phyloP scores from a whole-genome alignment of 2,797 vertebrate genomes.

The Squalus acanthias region DNA sequence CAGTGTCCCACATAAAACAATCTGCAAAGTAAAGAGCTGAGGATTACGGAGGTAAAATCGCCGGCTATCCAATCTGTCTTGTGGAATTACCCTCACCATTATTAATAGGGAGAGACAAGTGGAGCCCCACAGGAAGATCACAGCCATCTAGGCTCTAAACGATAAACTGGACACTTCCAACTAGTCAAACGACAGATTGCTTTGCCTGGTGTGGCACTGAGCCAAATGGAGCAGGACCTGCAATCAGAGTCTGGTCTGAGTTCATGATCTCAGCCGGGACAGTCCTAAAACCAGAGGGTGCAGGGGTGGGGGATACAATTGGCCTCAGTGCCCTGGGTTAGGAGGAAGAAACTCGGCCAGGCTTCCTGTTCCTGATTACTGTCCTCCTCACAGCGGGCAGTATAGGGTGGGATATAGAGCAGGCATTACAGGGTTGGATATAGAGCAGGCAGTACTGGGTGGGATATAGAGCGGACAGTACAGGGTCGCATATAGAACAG shows the following conservation, averaged over 20 bases:
- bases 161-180: not conserved
- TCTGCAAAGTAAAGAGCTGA: constrained; percentile 5
- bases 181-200: not conserved
- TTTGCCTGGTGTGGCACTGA: not conserved
- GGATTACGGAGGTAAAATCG: not conserved
- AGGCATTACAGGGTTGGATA: not conserved
- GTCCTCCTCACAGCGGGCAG: no score
- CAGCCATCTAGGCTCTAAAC: not conserved
- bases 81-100: not conserved
- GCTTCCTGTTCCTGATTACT: not conserved
- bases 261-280: no score
- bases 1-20: not conserved
- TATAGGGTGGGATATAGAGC: not conserved
- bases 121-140: not conserved
- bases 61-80: not conserved
- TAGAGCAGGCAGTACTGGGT: not conserved
- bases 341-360: not conserved
- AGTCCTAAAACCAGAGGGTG: no score
- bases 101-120: not conserved
- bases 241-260: no score
- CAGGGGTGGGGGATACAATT: no score
- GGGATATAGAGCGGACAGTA: not conserved
- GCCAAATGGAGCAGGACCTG: no score
- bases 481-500: not conserved
- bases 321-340: not conserved